These are phyloP conservation scores for Pantherophis alleghaniensis DNA, from an alignment of 2,797 vertebrate genomes.

Conservation along the genomic window DNA sequence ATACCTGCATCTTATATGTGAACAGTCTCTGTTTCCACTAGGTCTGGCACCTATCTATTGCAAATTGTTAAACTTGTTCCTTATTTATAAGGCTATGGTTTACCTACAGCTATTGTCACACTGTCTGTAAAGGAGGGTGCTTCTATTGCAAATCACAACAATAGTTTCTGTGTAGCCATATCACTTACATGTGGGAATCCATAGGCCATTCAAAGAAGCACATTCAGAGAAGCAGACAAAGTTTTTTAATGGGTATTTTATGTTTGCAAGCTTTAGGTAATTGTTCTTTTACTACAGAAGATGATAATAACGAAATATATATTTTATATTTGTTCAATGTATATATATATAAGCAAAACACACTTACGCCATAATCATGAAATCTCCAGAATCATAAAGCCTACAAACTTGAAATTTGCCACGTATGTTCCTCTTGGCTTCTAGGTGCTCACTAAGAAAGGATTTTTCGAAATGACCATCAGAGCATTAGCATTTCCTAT, in stretches of 20 bases:
- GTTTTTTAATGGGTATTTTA: not conserved
- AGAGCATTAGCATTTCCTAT: too few relatives aligned
- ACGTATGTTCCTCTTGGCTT: too few relatives aligned
- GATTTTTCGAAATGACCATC: too few relatives aligned
- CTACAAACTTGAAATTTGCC: too few relatives aligned
- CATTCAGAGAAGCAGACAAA: not conserved
- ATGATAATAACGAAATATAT: not conserved
- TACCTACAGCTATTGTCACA: not conserved
- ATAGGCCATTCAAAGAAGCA: not conserved
- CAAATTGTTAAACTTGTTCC: not conserved
- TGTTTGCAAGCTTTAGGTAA: not conserved
- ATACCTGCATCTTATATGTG: not conserved
- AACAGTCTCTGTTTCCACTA: not conserved
- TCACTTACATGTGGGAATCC: not conserved
- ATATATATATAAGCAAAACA: too few relatives aligned
- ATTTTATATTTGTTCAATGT: not conserved
- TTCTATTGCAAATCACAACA: not conserved
- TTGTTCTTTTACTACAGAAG: not conserved
- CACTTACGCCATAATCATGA: too few relatives aligned
- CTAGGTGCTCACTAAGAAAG: too few relatives aligned
- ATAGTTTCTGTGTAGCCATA: not conserved
- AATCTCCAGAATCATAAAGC: too few relatives aligned
- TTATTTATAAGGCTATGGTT: not conserved
- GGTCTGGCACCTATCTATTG: not conserved
- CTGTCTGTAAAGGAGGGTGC: not conserved